Percentiles rank a stretch among this genome's conserved stretches.
These are phyloP conservation scores for Mastacembelus armatus DNA, from an alignment of 2,797 vertebrate genomes.

Conservation along the genomic window DNA sequence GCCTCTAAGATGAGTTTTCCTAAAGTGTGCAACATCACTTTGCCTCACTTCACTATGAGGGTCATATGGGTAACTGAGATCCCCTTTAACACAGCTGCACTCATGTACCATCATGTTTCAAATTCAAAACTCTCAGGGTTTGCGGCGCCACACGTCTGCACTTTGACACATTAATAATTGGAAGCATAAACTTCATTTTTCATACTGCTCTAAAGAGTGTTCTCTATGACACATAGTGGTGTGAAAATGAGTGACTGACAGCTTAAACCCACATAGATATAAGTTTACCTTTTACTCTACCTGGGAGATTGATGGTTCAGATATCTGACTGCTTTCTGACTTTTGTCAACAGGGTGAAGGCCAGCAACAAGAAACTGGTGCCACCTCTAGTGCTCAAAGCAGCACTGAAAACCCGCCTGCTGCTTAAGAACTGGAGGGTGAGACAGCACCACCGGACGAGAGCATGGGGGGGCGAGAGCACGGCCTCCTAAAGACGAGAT, in stretches of 20 bases:
- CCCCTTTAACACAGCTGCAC: neutral
- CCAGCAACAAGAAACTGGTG: neutral
- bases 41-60: conserved; percentile 12
- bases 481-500: conserved; percentile 45
- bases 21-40: conserved; percentile 12
- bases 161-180: conserved; percentile 52
- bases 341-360: conserved; percentile 55
- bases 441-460: conserved; percentile 53
- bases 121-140: conserved; percentile 1
- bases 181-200: conserved; percentile 21
- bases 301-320: neutral
- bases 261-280: neutral
- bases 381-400: conserved; percentile 3
- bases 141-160: conserved; percentile 41
- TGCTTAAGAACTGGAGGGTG: conserved; percentile 71
- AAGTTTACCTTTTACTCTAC: conserved; percentile 14
- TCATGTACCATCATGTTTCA: conserved; percentile 57
- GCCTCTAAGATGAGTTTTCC: conserved; percentile 26
- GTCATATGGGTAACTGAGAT: conserved; percentile 7
- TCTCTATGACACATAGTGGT: neutral
- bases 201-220: neutral
- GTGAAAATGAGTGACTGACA: conserved; percentile 21
- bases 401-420: conserved; percentile 45
- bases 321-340: conserved; percentile 27
- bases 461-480: conserved; percentile 45